phyloP scores from a whole-genome alignment of 2,113 vertebrate genomes.

The Pituophis catenifer region DNA sequence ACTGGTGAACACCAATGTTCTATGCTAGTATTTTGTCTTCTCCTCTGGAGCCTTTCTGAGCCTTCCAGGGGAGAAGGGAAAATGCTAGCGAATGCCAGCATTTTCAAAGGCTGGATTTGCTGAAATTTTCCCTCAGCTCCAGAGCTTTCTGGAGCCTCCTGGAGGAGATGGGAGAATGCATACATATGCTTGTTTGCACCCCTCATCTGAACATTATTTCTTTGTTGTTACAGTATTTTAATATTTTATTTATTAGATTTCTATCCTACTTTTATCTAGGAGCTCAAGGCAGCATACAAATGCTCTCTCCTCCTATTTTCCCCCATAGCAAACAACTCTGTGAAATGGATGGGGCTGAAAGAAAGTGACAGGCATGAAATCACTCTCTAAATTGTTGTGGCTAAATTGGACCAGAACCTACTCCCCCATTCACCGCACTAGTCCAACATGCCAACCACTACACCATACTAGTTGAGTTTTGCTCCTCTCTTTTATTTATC shows the following conservation, averaged over 20 bases:
- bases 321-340: not conserved
- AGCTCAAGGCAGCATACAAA: not conserved
- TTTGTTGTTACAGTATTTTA: not conserved
- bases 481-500: not conserved
- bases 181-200: no score
- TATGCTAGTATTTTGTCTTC: no score
- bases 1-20: no score
- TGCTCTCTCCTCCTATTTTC: not conserved
- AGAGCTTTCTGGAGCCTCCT: no score
- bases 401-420: not conserved
- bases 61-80: no score
- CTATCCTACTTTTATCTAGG: not conserved
- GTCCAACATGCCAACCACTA: not conserved
- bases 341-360: not conserved
- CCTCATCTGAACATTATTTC: not conserved
- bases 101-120: no score
- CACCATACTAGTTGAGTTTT: not conserved
- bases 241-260: not conserved
- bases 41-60: no score
- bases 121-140: no score
- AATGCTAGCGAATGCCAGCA: no score
- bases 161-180: no score
- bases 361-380: not conserved
- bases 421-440: rapidly evolving
- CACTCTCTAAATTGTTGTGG: not conserved